These are phyloP conservation scores for Polypedilum pembai DNA, from an alignment of 1,140 invertebrate genomes.

Conservation along the genomic window DNA sequence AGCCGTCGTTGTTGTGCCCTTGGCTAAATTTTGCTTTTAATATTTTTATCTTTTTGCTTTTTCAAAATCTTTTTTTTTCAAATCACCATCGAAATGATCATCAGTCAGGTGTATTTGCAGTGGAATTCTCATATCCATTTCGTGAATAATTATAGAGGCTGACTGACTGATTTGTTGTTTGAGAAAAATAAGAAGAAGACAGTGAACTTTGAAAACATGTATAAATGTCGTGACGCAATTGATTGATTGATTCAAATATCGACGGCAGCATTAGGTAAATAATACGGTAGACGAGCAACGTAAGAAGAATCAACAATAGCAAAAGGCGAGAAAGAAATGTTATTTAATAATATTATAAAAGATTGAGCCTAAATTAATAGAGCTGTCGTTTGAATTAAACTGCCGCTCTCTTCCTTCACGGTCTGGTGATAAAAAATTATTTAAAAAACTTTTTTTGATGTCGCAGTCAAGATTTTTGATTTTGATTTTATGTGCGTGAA, in stretches of 20 bases:
- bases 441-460: not conserved
- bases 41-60: not conserved
- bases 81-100: not conserved
- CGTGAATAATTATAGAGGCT: not conserved
- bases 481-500: not conserved
- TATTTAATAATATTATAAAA: not conserved
- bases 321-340: not conserved
- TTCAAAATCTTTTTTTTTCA: not conserved
- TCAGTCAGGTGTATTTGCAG: constrained; percentile 10
- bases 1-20: not conserved
- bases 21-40: not conserved
- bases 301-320: not conserved
- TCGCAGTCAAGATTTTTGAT: not conserved
- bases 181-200: no score
- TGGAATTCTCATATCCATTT: constrained; percentile 1
- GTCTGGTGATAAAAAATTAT: not conserved
- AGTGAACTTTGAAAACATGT: not conserved
- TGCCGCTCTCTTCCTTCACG: not conserved
- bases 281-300: not conserved
- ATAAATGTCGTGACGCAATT: constrained; percentile 17
- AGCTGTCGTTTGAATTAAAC: constrained; percentile 5
- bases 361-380: not conserved
- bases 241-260: constrained; percentile 18
- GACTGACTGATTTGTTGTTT: no score
- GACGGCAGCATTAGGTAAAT: not conserved